Conservation (phyloP, 2,888 invertebrate species). For the Trichopoda pennipes region DNA sequence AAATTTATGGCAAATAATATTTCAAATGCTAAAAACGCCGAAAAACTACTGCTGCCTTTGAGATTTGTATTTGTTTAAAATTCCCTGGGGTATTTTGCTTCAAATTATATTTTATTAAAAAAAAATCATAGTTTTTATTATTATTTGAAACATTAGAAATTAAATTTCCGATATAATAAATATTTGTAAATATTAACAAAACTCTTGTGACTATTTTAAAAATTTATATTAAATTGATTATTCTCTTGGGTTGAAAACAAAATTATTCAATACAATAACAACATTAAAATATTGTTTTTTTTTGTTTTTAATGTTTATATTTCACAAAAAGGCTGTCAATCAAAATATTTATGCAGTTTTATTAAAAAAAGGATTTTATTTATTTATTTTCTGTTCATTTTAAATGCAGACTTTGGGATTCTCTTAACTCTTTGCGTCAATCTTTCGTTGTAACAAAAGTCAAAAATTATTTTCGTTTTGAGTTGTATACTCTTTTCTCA, state of each 20-base stretch:
- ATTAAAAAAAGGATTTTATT: slow-evolving; percentile 49
- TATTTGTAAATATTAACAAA: slow-evolving; percentile 59
- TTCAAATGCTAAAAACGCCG: slow-evolving; percentile 10
- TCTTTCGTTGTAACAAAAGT: slow-evolving; percentile 56
- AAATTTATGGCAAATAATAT: slow-evolving; percentile 42
- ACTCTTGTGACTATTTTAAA: not conserved
- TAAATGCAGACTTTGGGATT: slow-evolving; percentile 32
- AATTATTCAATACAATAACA: slow-evolving; percentile 16
- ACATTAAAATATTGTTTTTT: slow-evolving; percentile 5
- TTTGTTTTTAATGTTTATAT: slow-evolving; percentile 30
- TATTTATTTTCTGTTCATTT: slow-evolving; percentile 40
- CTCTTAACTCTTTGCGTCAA: slow-evolving; percentile 62
- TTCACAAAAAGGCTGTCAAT: slow-evolving; percentile 70
- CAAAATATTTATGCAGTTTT: slow-evolving; percentile 76
- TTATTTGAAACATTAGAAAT: slow-evolving; percentile 48
- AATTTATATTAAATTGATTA: slow-evolving; percentile 70
- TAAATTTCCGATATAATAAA: slow-evolving; percentile 24
- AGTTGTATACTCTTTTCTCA: slow-evolving; percentile 41
- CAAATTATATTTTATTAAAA: not conserved
- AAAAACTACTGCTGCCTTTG: slow-evolving; percentile 19
- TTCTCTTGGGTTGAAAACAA: slow-evolving; percentile 71
- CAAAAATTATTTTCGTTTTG: slow-evolving; percentile 46
- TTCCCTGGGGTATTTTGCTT: slow-evolving; percentile 25
- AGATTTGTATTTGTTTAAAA: slow-evolving; percentile 20
- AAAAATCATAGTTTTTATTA: slow-evolving; percentile 41